Conservation (phyloP, 2,797 vertebrate genomes). For the Sphenopsis melanotis region DNA sequence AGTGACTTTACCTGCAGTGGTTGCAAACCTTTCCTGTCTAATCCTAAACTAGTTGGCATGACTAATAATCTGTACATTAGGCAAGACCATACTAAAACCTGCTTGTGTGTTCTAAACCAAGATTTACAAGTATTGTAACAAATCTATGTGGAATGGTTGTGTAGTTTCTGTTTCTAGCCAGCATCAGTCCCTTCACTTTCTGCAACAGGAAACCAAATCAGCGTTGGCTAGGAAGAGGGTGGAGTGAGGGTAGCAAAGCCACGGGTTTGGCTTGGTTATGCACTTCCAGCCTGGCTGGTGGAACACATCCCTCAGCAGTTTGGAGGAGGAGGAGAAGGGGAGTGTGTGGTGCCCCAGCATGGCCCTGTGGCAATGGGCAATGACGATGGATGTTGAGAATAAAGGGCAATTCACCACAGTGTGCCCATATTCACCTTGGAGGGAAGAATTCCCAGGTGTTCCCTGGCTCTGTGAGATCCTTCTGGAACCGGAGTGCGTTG, state of each 20-base stretch:
- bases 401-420: not conserved
- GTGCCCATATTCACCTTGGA: not conserved
- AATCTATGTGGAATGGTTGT: not conserved
- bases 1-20: not conserved
- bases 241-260: not conserved
- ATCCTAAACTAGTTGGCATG: slow-evolving; percentile 33
- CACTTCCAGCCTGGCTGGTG: not conserved
- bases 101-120: not conserved
- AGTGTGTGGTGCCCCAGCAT: not conserved
- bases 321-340: not conserved
- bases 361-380: not conserved
- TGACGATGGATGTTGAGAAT: not conserved
- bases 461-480: not conserved
- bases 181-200: not conserved
- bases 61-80: slow-evolving; percentile 18
- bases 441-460: not conserved
- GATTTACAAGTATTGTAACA: slow-evolving; percentile 38
- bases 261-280: not conserved
- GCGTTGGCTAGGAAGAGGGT: not conserved
- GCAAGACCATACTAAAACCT: not conserved
- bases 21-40: slow-evolving; percentile 1
- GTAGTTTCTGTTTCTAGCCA: slow-evolving; percentile 29
- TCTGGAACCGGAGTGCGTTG: not conserved
- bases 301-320: not conserved
- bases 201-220: slow-evolving; percentile 1